Evolutionary conservation across 1,140 invertebrate genomes (phyloP).

Genomic region (Caenorhabditis latens): DNA sequence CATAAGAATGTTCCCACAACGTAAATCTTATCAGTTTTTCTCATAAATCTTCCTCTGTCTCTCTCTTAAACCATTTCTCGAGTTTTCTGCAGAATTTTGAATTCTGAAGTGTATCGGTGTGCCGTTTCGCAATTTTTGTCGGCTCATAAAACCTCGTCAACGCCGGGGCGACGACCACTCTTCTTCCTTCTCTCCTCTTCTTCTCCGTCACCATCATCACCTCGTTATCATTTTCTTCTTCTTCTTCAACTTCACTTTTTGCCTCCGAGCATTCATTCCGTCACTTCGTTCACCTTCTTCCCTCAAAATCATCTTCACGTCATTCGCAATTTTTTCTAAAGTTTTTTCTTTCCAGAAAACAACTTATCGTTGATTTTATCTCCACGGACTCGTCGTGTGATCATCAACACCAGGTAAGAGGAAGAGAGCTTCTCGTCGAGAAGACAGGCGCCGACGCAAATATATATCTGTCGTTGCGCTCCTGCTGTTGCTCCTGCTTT

Average conservation of each 20-base stretch:
- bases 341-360: conserved; percentile 8
- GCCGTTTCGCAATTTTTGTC: conserved; percentile 8
- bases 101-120: conserved; percentile 26
- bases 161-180: conserved; percentile 3
- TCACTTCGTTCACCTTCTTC: neutral
- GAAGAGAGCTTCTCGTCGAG: neutral
- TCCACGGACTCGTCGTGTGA: conserved; percentile 51
- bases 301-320: neutral
- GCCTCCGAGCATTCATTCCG: neutral
- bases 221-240: conserved; percentile 53
- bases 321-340: neutral
- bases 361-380: conserved; percentile 3
- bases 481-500: too few relatives aligned
- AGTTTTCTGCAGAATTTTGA: too few relatives aligned
- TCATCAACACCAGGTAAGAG: conserved; percentile 50
- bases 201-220: conserved; percentile 25
- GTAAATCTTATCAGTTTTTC: too few relatives aligned
- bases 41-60: too few relatives aligned
- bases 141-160: conserved; percentile 55
- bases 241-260: neutral
- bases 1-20: too few relatives aligned
- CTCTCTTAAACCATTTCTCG: too few relatives aligned
- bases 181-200: neutral
- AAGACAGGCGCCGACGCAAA: neutral
- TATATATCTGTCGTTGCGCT: neutral